These are phyloP conservation scores for Emesis russula DNA, from an alignment of 2,888 invertebrate species.

Conservation along the genomic window DNA sequence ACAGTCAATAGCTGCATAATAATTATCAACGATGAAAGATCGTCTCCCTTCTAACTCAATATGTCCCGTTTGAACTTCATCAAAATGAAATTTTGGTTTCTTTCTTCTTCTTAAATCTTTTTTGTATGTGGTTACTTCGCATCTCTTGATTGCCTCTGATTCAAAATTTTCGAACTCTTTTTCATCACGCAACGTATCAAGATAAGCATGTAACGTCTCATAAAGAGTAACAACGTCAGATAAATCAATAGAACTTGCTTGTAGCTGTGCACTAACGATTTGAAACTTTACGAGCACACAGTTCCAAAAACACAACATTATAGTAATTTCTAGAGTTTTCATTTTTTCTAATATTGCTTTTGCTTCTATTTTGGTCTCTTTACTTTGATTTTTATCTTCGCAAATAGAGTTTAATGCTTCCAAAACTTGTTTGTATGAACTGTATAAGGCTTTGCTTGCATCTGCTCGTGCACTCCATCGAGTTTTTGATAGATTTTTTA, in stretches of 20 bases:
- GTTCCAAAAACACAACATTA: conserved; percentile 13
- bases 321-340: conserved; percentile 10
- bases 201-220: neutral
- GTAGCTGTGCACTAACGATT: conserved; percentile 18
- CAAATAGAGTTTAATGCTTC: conserved; percentile 13
- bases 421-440: conserved; percentile 16
- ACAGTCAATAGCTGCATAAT: conserved; percentile 20
- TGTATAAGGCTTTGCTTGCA: conserved; percentile 30
- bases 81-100: conserved; percentile 22
- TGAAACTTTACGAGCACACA: conserved; percentile 13
- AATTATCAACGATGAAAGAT: conserved; percentile 24
- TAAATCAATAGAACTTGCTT: conserved; percentile 16
- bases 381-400: conserved; percentile 7
- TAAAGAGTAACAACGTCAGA: conserved; percentile 16
- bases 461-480: conserved; percentile 46
- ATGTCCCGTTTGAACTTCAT: conserved; percentile 11
- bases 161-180: conserved; percentile 24
- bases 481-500: conserved; percentile 47
- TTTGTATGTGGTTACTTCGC: conserved; percentile 44
- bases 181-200: too few species aligned
- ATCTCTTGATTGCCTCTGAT: conserved; percentile 42
- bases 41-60: conserved; percentile 14
- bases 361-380: conserved; percentile 16
- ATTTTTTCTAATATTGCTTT: conserved; percentile 18
- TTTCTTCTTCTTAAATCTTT: conserved; percentile 27